Base-by-base conservation (phyloP, 2,888 invertebrate genomes). In the Bombylius major region DNA sequence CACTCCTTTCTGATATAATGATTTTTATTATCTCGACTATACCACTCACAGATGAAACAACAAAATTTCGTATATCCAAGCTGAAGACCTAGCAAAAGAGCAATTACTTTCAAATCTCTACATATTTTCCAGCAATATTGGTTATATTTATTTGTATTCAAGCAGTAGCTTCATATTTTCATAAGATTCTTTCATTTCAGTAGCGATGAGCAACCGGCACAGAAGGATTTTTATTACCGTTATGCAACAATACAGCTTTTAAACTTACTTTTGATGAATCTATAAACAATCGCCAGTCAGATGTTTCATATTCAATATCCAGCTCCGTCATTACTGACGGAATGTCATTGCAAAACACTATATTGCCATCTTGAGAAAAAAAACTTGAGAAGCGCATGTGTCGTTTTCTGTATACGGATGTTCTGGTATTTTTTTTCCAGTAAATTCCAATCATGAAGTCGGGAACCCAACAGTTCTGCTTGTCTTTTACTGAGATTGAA, bases 231-330 rank as follows among this genome's bases (percentile, higher is more conserved):
- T n/a, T n/a, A n/a, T n/a, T n/a, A n/a, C 59, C 59, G 58, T 60
- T 64, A 49, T 64, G 64, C 13, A 66, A 58, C 34, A 64, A 56
- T 46, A 65, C 62, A 54, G 59, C 59, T 58, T 63, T 62, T 8
- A 63, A 50, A 58, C 63, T 64, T 50, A 50, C 50, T 50, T 60
- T 62, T 14, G 62, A 65, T 32, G 61, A 61, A 59, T 65, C 62
- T 34, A 63, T 64, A 47, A 65, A 65, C 32, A 64, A 56, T 50
- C 63, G 56, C 61, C 60, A 62, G 11, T 63, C 61, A n/a, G n/a
- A n/a, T n/a, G n/a, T n/a, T n/a, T n/a, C n/a, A n/a, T n/a, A n/a
- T n/a, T n/a, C n/a, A n/a, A n/a, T n/a, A n/a, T n/a, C n/a, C n/a
- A n/a, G n/a, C n/a, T n/a, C n/a, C n/a, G n/a, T n/a, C n/a, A n/a